Percentiles rank a stretch among this genome's conserved stretches.
Conservation (phyloP, 2,888 invertebrate genomes). For the Lepetodrilus schrolli region DNA sequence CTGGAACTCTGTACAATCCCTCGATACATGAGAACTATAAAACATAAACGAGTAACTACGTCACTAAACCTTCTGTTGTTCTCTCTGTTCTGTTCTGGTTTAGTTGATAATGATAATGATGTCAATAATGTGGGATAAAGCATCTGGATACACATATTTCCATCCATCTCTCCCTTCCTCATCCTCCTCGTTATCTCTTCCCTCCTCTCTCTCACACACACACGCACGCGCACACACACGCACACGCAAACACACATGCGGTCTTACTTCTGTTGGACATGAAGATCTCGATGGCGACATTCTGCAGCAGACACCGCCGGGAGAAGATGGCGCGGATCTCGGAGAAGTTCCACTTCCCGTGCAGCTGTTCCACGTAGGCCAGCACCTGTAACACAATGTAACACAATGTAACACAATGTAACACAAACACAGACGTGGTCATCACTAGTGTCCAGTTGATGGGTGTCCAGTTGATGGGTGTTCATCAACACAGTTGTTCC, state of each 20-base stretch:
- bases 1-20: neutral
- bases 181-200: too few relatives aligned
- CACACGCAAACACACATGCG: neutral
- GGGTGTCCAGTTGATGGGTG: too few relatives aligned
- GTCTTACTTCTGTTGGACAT: slow-evolving; percentile 96
- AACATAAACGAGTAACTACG: neutral
- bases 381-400: slow-evolving; percentile 87
- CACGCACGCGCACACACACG: slow-evolving; percentile 6
- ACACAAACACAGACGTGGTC: too few relatives aligned
- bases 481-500: too few relatives aligned
- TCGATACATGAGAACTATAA: neutral
- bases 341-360: slow-evolving; percentile 99
- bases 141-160: too few relatives aligned
- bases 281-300: slow-evolving; percentile 96
- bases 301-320: slow-evolving; percentile 95
- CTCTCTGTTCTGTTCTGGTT: too few relatives aligned
- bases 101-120: too few relatives aligned
- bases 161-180: too few relatives aligned
- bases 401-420: too few relatives aligned
- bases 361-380: slow-evolving; percentile 97
- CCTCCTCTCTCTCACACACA: slow-evolving; percentile 1
- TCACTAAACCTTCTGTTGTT: too few relatives aligned
- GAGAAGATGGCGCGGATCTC: slow-evolving; percentile 99
- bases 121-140: too few relatives aligned
- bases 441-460: too few relatives aligned